These are phyloP conservation scores for Seira ritae DNA, from an alignment of 2,888 invertebrate species.

Conservation along the genomic window DNA sequence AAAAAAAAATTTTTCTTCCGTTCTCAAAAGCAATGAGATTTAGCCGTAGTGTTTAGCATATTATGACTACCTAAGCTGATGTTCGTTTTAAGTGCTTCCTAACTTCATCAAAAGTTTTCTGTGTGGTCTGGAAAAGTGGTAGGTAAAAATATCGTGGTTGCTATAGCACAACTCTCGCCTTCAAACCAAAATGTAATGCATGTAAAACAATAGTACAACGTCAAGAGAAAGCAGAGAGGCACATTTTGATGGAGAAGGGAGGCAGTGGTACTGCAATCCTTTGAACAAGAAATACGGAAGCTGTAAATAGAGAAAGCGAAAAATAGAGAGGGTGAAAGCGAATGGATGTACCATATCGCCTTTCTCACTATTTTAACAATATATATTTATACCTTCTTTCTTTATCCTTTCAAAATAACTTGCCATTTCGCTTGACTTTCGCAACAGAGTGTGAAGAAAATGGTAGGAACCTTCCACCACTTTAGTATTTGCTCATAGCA, in stretches of 20 bases:
- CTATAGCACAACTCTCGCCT: conserved; percentile 16
- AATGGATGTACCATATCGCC: no score
- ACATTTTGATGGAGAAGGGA: background rate
- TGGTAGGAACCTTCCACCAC: background rate
- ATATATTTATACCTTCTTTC: background rate
- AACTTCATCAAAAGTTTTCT: conserved; percentile 15
- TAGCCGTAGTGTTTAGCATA: background rate
- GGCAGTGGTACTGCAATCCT: background rate
- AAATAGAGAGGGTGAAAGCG: no score
- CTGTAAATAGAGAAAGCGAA: no score
- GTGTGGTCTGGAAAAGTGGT: conserved; percentile 4
- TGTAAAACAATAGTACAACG: conserved; percentile 5
- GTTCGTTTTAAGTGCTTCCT: conserved; percentile 2
- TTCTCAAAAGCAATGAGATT: background rate
- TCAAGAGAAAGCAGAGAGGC: background rate
- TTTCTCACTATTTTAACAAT: conserved; percentile 5
- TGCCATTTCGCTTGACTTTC: conserved; percentile 17
- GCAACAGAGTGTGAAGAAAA: conserved; percentile 15
- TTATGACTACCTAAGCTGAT: background rate
- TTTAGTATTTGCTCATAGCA: no score
- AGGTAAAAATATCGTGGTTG: background rate
- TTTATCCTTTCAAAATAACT: background rate
- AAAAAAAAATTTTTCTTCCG: no score
- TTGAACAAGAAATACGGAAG: background rate
- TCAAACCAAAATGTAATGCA: no score